phyloP scores from a whole-genome alignment of 1,140 invertebrate genomes.

The Stegodyphus dumicola region DNA sequence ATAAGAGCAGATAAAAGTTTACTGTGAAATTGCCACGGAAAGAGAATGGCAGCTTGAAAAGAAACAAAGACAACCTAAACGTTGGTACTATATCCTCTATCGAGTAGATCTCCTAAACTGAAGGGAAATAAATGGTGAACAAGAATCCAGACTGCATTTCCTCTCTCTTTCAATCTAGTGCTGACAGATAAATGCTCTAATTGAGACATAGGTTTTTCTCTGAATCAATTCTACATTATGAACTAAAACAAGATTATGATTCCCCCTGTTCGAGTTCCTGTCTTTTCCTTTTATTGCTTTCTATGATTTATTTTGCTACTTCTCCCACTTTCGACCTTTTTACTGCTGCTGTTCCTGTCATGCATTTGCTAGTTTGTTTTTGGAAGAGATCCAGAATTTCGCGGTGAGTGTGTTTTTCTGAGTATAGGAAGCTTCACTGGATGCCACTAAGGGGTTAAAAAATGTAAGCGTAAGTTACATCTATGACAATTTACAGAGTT shows the following conservation, averaged over 20 bases:
- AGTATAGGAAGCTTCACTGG: no score
- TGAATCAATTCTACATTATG: conserved; percentile 25
- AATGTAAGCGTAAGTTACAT: no score
- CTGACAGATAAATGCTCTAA: neutral
- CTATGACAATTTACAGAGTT: no score
- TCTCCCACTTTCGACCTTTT: no score
- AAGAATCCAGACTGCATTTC: neutral
- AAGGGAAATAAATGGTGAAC: neutral
- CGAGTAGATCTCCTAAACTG: neutral
- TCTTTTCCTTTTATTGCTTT: conserved; percentile 20
- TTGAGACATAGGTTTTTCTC: conserved; percentile 9
- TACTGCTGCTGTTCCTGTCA: neutral
- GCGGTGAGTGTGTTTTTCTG: no score
- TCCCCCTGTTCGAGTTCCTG: neutral
- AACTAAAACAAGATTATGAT: conserved; percentile 22
- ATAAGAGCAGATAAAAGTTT: no score
- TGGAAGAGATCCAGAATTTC: neutral
- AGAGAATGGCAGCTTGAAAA: no score
- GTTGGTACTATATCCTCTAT: neutral
- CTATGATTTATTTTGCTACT: no score
- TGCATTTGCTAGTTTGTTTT: neutral
- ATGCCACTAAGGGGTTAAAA: no score
- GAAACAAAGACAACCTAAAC: no score
- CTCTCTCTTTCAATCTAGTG: neutral
- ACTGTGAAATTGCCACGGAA: no score